Evolutionary conservation across 2,797 vertebrate species (phyloP), one percentile per base, ranked within the genome.

Genomic region (Pipistrellus pipistrellus): DNA sequence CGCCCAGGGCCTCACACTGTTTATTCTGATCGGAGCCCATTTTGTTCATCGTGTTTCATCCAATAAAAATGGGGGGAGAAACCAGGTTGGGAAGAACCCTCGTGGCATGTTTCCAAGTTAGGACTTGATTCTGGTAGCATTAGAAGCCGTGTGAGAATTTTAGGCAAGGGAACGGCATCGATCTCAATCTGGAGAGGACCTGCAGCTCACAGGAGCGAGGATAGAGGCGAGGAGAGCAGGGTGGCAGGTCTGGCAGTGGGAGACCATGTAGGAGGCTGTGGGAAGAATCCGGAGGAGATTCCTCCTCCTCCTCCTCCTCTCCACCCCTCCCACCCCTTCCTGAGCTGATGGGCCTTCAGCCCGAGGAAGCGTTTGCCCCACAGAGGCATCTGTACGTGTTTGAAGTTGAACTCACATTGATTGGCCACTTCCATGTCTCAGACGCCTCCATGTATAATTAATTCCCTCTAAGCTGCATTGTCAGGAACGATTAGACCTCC

Each of bases 401-500:
- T 38, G 46, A 83, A 30, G 75, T 76, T 75, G 38, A 82, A 78
- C 90, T 7, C 11, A 10, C 85, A 32, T 1, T 1, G 66, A 85
- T 1, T 15, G 44, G 35, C 23, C 75, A 12, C 94, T 66, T 88
- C 95, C n/a, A 6, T 15, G 21, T 48, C 82, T 93, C 95, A 76
- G 55, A 85, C 17, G 15, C 77, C 71, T n/a, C 95, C 87, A 68
- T 73, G 64, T 82, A 78, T 71, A 89, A 91, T 88, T 59, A 81
- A 91, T 95, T 41, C 35, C 35, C 32, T 93, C 68, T 38, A 64
- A 87, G 57, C 73, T 25, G 82, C 3, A 2, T 30, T 91, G 73
- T 92, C 82, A 81, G 85, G 72, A 89, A 91, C 89, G 80, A 94
- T 80, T 71, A 83, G 68, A 38, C 66, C 30, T 66, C 14, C 78